Conservation (phyloP, 2,113 vertebrate genomes). For the Lathamus discolor region DNA sequence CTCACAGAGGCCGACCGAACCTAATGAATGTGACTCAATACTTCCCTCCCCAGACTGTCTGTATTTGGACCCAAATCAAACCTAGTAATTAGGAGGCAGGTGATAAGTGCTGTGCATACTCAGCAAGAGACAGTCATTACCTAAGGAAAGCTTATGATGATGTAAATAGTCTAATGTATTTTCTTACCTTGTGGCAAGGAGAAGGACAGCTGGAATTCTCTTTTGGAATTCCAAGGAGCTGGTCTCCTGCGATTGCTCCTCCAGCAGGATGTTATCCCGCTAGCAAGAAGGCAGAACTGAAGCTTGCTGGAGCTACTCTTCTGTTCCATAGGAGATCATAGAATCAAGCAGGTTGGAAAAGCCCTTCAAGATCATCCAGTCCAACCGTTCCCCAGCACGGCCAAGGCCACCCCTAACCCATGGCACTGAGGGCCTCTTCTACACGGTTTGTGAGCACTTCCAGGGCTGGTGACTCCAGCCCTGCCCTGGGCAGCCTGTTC, state of each 20-base stretch:
- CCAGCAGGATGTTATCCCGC: background rate
- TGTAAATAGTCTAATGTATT: background rate
- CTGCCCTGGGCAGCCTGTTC: background rate
- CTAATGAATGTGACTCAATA: background rate
- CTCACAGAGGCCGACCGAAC: background rate
- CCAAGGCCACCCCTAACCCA: background rate
- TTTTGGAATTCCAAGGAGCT: background rate
- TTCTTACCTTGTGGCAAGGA: background rate
- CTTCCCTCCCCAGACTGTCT: rapidly evolving
- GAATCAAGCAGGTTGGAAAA: background rate
- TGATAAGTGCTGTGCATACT: background rate
- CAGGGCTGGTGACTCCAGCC: background rate
- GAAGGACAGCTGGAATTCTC: background rate
- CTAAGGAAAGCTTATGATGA: background rate
- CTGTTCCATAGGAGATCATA: background rate
- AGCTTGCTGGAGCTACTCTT: background rate
- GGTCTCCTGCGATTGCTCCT: background rate
- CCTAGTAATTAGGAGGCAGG: background rate
- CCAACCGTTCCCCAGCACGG: background rate
- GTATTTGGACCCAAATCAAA: background rate
- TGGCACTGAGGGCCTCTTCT: background rate
- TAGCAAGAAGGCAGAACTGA: background rate
- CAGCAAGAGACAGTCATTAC: background rate
- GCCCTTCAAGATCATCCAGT: background rate
- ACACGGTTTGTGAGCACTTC: background rate